Conservation (phyloP, 2,113 vertebrate genomes). For the Xiphorhynchus elegans region DNA sequence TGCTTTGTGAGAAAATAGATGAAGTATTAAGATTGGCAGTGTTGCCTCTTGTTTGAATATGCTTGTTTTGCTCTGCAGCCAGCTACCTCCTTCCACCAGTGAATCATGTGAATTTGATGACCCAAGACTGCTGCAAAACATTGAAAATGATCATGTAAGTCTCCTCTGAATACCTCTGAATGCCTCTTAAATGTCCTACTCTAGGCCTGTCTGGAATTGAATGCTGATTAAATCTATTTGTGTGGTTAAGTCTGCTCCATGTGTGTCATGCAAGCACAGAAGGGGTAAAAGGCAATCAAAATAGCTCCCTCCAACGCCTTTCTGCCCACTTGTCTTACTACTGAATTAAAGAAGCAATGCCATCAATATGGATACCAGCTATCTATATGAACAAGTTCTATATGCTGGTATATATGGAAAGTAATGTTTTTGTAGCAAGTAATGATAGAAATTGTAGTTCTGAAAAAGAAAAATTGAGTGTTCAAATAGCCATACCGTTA, state of each 20-base stretch:
- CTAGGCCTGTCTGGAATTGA: background rate
- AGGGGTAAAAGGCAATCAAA: background rate
- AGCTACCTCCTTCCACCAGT: constrained; percentile 83
- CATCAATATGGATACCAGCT: background rate
- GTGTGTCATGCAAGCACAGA: background rate
- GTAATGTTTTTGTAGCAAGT: background rate
- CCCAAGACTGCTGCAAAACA: constrained; percentile 91
- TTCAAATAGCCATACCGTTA: background rate
- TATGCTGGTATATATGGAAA: background rate
- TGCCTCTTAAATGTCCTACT: background rate
- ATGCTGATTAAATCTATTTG: background rate
- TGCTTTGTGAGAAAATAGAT: background rate
- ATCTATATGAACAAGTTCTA: background rate
- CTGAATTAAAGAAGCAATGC: background rate
- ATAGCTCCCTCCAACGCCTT: background rate
- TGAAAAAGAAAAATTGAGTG: background rate
- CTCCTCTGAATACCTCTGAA: background rate
- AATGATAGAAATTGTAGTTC: background rate
- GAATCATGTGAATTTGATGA: constrained; percentile 94
- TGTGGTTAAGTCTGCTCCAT: background rate
- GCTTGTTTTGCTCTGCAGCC: constrained; percentile 73
- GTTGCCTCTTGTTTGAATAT: background rate
- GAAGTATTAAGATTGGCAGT: background rate
- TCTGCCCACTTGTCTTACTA: background rate
- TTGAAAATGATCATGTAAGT: constrained; percentile 90